These are phyloP conservation scores for Lontra canadensis DNA, from an alignment of 2,113 vertebrate genomes.

Conservation along the genomic window DNA sequence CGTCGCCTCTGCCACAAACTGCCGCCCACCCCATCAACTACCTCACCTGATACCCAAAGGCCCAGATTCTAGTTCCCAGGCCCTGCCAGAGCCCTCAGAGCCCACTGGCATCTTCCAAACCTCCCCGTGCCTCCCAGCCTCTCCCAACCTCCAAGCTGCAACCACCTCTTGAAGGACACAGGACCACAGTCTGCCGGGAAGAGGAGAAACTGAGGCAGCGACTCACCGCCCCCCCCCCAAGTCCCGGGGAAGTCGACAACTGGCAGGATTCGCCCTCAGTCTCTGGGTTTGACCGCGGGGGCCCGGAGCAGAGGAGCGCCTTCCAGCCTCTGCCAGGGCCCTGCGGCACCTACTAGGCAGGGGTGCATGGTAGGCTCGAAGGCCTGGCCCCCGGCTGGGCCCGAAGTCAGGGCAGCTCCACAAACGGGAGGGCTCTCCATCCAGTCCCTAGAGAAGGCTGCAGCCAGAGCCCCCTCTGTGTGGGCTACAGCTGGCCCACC, in stretches of 20 bases:
- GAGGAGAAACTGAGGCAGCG: background rate
- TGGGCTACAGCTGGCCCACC: background rate
- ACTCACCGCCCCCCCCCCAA: conserved; percentile 12
- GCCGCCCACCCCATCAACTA: background rate
- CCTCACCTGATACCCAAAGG: fast-evolving
- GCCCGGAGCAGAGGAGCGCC: background rate
- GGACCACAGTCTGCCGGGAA: background rate
- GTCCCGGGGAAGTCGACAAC: background rate
- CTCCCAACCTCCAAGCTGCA: background rate
- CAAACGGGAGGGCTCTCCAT: background rate
- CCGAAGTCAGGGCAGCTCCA: background rate
- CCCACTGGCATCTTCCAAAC: background rate
- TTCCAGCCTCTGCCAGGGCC: background rate
- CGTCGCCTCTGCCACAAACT: background rate
- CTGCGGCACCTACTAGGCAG: fast-evolving
- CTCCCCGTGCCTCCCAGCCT: background rate
- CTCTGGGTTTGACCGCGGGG: background rate
- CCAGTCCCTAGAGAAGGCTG: background rate
- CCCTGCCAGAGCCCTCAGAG: background rate
- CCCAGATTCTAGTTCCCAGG: background rate
- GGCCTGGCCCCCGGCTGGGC: background rate
- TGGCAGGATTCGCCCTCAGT: background rate
- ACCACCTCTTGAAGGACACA: background rate
- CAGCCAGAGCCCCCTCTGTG: background rate
- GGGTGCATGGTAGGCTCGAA: background rate